These are phyloP conservation scores for Euwallacea fornicatus DNA, from an alignment of 1,140 invertebrate genomes.

Conservation along the genomic window DNA sequence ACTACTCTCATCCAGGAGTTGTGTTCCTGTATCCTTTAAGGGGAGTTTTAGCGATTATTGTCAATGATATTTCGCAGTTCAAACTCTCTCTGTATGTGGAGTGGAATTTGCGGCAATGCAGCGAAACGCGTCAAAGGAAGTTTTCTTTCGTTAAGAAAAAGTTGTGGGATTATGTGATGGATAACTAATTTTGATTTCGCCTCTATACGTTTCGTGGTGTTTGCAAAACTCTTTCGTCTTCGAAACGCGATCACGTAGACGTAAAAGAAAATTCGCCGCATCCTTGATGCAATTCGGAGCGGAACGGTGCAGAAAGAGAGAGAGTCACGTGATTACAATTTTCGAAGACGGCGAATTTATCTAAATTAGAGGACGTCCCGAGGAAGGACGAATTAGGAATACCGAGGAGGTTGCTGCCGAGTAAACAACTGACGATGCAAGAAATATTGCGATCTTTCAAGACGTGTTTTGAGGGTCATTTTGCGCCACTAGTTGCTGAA, in stretches of 20 bases:
- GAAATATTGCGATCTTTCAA: not conserved
- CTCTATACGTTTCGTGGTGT: not conserved
- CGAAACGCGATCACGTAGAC: constrained; percentile 26
- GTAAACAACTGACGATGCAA: constrained; percentile 15
- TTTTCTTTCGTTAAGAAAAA: too few relatives aligned
- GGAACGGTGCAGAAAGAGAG: constrained; percentile 12
- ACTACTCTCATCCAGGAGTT: not conserved
- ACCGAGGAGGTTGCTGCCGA: not conserved
- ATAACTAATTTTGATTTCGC: not conserved
- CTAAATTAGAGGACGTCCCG: constrained; percentile 18
- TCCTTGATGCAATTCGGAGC: constrained; percentile 24
- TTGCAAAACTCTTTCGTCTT: constrained; percentile 10
- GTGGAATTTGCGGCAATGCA: too few relatives aligned
- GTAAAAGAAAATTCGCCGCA: constrained; percentile 30
- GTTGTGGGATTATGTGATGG: not conserved
- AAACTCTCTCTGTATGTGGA: too few relatives aligned
- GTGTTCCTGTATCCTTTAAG: not conserved
- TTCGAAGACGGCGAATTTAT: constrained; percentile 28
- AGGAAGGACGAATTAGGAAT: constrained; percentile 13
- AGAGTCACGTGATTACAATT: constrained; percentile 28
- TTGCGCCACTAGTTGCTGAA: too few relatives aligned
- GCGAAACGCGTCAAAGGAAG: too few relatives aligned
- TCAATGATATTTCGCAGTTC: not conserved
- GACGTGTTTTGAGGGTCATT: too few relatives aligned
- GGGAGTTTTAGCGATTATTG: constrained; percentile 8